phyloP scores from a whole-genome alignment of 2,797 vertebrate species.

The Lagodon rhomboides region DNA sequence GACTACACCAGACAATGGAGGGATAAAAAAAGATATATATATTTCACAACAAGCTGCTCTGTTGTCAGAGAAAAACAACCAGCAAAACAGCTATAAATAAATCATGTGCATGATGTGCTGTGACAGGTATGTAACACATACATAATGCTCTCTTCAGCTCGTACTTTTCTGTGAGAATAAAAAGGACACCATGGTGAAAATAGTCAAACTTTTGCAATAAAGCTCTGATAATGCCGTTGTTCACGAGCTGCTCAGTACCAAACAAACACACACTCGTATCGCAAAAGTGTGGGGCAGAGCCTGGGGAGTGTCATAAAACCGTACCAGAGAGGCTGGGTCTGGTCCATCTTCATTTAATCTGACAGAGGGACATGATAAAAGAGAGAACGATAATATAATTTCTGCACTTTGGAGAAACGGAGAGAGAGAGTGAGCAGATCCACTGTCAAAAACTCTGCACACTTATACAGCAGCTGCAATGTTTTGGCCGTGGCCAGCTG shows the following conservation, averaged over 20 bases:
- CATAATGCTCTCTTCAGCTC: neutral
- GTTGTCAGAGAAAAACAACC: slow-evolving; percentile 3
- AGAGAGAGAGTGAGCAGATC: too few species aligned
- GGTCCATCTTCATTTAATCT: too few species aligned
- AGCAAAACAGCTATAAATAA: slow-evolving; percentile 11
- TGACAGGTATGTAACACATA: neutral
- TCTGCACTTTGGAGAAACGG: too few species aligned
- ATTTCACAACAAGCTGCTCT: slow-evolving; percentile 26
- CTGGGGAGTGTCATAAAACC: too few species aligned
- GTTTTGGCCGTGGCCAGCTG: too few species aligned
- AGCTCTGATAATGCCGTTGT: neutral
- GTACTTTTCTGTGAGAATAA: neutral
- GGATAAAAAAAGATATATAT: neutral
- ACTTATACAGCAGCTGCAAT: too few species aligned
- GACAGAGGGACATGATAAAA: too few species aligned
- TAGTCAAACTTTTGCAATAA: neutral
- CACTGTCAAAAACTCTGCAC: too few species aligned
- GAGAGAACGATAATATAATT: too few species aligned
- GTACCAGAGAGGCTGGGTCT: too few species aligned
- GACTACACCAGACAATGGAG: slow-evolving; percentile 6
- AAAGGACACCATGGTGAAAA: neutral
- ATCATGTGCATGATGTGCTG: neutral
- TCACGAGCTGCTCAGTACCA: too few species aligned
- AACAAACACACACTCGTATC: neutral
- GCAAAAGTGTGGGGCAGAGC: too few species aligned